These are phyloP conservation scores for Elmis aenea DNA, from an alignment of 2,888 invertebrate genomes.

Conservation along the genomic window DNA sequence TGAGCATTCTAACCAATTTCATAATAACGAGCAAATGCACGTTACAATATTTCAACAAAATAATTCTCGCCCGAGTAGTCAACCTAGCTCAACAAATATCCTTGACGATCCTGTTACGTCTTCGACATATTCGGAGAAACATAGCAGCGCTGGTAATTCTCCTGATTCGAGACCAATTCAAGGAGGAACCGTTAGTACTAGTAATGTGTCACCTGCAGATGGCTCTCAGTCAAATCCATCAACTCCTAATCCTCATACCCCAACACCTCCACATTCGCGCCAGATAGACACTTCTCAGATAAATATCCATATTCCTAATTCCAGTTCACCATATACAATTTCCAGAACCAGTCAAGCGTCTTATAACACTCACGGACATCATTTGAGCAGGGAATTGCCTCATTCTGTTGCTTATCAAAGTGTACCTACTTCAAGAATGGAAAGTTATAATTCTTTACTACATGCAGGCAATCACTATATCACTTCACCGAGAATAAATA, in stretches of 20 bases:
- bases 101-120: conserved; percentile 64
- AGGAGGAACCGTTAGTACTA: conserved; percentile 79
- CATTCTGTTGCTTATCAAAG: background rate
- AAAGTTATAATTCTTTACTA: conserved; percentile 1
- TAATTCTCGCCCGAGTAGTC: conserved; percentile 49
- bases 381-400: background rate
- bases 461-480: background rate
- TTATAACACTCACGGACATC: too few relatives aligned
- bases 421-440: conserved; percentile 2
- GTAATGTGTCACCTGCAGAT: conserved; percentile 68
- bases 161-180: conserved; percentile 72
- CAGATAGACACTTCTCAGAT: conserved; percentile 51
- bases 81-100: conserved; percentile 54
- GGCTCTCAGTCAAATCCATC: conserved; percentile 60
- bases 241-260: conserved; percentile 50
- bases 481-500: conserved; percentile 1
- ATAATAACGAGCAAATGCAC: conserved; percentile 38
- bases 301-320: conserved; percentile 39
- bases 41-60: conserved; percentile 27
- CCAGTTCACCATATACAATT: too few relatives aligned
- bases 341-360: too few relatives aligned
- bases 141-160: conserved; percentile 42
- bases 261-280: conserved; percentile 42
- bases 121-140: conserved; percentile 60
- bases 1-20: conserved; percentile 43